These are phyloP conservation scores for Narcine bancroftii DNA, from an alignment of 2,113 vertebrate species.

Conservation along the genomic window DNA sequence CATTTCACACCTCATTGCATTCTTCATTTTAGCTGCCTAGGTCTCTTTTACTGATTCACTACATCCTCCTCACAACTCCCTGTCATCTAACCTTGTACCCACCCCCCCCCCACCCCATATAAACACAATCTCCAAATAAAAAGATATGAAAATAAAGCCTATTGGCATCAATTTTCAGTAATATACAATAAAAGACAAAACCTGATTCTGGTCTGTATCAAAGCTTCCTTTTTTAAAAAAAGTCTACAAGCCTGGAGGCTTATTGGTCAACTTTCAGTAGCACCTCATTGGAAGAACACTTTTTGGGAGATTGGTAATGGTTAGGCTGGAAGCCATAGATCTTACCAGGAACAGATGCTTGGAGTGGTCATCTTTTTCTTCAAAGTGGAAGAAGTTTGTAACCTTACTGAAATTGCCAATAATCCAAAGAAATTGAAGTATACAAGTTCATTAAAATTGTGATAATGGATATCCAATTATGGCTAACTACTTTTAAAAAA, in stretches of 20 bases:
- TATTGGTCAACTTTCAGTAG: constrained; percentile 2
- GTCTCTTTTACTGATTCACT: too few relatives aligned
- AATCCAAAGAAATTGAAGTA: too few relatives aligned
- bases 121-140: background rate
- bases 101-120: background rate
- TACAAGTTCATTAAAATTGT: background rate
- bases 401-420: too few relatives aligned
- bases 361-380: too few relatives aligned
- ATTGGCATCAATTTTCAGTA: background rate
- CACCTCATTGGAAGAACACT: background rate
- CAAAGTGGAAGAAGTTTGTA: too few relatives aligned
- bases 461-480: background rate
- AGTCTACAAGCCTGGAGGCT: background rate
- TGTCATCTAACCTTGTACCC: background rate
- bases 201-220: background rate
- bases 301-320: background rate
- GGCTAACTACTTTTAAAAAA: background rate
- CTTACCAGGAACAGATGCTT: background rate
- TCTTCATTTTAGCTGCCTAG: too few relatives aligned
- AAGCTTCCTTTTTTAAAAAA: background rate
- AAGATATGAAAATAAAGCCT: background rate
- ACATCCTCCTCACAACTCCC: too few relatives aligned
- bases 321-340: background rate
- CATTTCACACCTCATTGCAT: too few relatives aligned
- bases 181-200: background rate